These are phyloP conservation scores for Pangasianodon gigas DNA, from an alignment of 2,113 vertebrate genomes.

Conservation along the genomic window DNA sequence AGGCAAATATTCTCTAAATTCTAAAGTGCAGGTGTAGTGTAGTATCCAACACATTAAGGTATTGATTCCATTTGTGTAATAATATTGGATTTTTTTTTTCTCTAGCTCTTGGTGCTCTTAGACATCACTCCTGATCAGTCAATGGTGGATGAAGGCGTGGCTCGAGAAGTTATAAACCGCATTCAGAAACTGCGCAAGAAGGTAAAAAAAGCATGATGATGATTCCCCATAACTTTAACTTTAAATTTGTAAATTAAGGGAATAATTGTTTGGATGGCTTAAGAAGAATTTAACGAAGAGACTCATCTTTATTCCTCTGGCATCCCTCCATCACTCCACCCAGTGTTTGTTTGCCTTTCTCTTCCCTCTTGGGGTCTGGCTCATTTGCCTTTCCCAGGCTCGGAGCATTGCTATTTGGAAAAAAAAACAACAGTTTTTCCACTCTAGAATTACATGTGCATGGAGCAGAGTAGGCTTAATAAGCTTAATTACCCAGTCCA, in stretches of 20 bases:
- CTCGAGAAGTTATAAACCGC: slow-evolving; percentile 95
- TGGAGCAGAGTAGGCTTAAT: slow-evolving; percentile 58
- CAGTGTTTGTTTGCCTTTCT: slow-evolving; percentile 29
- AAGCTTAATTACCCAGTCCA: slow-evolving; percentile 73
- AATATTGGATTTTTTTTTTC: neutral
- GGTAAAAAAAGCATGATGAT: slow-evolving; percentile 65
- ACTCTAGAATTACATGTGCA: slow-evolving; percentile 67
- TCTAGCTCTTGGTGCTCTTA: slow-evolving; percentile 87
- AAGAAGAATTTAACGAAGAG: neutral
- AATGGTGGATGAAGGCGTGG: slow-evolving; percentile 95
- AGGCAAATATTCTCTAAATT: neutral
- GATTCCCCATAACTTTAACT: too few species aligned
- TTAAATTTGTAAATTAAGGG: too few species aligned
- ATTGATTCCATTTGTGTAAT: neutral
- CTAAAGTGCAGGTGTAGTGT: neutral
- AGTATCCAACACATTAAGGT: too few species aligned
- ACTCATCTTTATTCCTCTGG: slow-evolving; percentile 6
- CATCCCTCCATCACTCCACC: slow-evolving; percentile 10
- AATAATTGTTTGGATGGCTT: neutral
- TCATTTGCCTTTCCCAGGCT: slow-evolving; percentile 45
- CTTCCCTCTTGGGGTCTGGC: slow-evolving; percentile 26
- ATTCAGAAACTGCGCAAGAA: slow-evolving; percentile 99
- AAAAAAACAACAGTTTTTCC: slow-evolving; percentile 65
- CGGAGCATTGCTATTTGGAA: slow-evolving; percentile 47
- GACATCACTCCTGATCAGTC: slow-evolving; percentile 93